Conservation (phyloP, 2,888 invertebrate species). For the Cephus pygmeus region DNA sequence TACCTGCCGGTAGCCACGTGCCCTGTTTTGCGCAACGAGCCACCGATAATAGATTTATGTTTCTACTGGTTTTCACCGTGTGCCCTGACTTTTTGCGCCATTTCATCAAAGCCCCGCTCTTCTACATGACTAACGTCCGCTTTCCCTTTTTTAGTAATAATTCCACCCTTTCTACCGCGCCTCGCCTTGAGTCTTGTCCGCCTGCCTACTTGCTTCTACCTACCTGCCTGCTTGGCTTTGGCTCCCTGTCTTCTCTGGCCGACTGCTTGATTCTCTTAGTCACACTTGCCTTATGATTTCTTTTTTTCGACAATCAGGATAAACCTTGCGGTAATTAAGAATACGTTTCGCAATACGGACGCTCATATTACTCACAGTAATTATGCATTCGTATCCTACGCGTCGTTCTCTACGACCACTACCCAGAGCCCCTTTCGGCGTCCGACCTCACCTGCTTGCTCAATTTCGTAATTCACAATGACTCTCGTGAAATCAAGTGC, state of each 20-base stretch:
- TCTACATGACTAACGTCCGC: constrained; percentile 17
- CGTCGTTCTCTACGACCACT: background rate
- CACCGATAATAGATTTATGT: constrained; percentile 7
- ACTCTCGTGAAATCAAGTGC: background rate
- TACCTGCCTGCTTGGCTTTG: background rate
- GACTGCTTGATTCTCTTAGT: background rate
- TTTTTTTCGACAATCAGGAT: constrained; percentile 21
- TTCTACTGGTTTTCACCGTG: constrained; percentile 6
- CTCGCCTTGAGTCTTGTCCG: background rate
- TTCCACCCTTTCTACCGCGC: constrained; percentile 19
- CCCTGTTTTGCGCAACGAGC: constrained; percentile 10
- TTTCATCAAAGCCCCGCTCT: constrained; percentile 17
- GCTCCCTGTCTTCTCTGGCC: background rate
- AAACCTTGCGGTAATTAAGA: constrained; percentile 23
- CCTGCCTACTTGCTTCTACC: background rate
- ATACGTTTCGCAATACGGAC: background rate
- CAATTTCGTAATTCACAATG: background rate
- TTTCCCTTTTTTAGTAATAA: constrained; percentile 26
- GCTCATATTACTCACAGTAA: background rate
- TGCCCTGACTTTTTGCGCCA: constrained; percentile 1
- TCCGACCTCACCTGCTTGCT: background rate
- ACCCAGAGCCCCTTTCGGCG: background rate
- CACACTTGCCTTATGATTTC: constrained; percentile 6
- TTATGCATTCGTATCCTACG: background rate
- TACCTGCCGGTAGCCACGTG: constrained; percentile 4